These are phyloP conservation scores for Drosophila basisetae DNA, from an alignment of 2,888 invertebrate species.

Conservation along the genomic window DNA sequence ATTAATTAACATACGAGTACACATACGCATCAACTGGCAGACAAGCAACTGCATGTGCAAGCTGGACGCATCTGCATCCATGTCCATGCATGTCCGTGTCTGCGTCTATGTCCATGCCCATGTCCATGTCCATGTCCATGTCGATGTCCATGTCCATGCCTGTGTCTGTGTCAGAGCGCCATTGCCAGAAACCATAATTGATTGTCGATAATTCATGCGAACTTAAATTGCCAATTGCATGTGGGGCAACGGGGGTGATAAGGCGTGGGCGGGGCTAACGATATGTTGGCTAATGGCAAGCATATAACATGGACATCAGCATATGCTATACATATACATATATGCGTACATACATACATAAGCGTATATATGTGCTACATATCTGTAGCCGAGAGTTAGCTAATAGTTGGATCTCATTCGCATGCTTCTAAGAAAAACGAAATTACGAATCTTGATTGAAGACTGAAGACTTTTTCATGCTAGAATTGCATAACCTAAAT, in stretches of 20 bases:
- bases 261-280: conserved; percentile 12
- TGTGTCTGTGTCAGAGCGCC: conserved; percentile 30
- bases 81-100: conserved; percentile 6
- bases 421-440: background rate
- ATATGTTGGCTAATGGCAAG: conserved; percentile 58
- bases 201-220: conserved; percentile 83
- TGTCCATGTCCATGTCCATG: background rate
- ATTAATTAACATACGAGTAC: conserved; percentile 76
- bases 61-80: conserved; percentile 4
- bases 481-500: background rate
- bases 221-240: conserved; percentile 83
- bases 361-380: background rate
- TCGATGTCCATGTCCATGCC: conserved; percentile 16
- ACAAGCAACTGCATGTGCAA: conserved; percentile 20
- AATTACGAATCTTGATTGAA: background rate
- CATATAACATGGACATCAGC: conserved; percentile 43
- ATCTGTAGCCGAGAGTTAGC: background rate
- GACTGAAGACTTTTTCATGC: background rate
- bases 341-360: conserved; percentile 12
- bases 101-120: conserved; percentile 1
- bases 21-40: conserved; percentile 14
- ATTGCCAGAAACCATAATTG: conserved; percentile 78
- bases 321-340: conserved; percentile 3
- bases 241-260: conserved; percentile 16
- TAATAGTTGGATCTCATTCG: background rate